Evolutionary conservation across 2,113 vertebrate genomes (phyloP).

Genomic region (Erinaceus europaeus): DNA sequence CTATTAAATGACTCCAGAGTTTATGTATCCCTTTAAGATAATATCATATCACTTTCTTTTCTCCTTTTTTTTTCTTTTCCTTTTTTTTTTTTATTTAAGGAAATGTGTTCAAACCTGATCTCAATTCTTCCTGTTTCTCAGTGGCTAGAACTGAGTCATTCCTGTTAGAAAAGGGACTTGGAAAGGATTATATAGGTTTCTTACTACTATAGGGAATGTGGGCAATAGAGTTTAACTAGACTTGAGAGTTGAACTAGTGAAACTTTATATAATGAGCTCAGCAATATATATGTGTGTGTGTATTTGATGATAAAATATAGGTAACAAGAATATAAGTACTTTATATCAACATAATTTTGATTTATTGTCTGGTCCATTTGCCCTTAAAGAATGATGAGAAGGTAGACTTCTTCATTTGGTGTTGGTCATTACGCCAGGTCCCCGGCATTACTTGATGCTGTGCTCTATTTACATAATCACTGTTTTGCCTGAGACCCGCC

Average conservation of each 20-base stretch:
- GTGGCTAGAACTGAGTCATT: background rate
- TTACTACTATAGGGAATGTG: background rate
- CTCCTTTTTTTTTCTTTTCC: too few species aligned
- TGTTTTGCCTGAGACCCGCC: too few species aligned
- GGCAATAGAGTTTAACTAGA: background rate
- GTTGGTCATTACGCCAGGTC: too few species aligned
- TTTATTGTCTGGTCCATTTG: background rate
- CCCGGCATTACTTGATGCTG: too few species aligned
- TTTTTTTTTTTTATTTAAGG: too few species aligned
- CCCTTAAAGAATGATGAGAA: background rate
- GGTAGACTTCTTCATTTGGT: background rate
- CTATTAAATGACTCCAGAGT: too few species aligned
- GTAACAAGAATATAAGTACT: background rate
- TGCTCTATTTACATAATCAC: too few species aligned
- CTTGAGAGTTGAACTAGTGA: background rate
- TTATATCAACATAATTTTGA: background rate
- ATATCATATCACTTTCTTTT: too few species aligned
- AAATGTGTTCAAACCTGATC: too few species aligned
- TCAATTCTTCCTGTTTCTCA: constrained; percentile 1
- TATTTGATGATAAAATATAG: background rate
- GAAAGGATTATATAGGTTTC: background rate
- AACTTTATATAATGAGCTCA: background rate
- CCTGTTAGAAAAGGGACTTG: background rate
- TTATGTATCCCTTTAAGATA: background rate
- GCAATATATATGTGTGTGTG: background rate